Conservation (phyloP, 2,797 vertebrate genomes). For the Rallus crepitans region DNA sequence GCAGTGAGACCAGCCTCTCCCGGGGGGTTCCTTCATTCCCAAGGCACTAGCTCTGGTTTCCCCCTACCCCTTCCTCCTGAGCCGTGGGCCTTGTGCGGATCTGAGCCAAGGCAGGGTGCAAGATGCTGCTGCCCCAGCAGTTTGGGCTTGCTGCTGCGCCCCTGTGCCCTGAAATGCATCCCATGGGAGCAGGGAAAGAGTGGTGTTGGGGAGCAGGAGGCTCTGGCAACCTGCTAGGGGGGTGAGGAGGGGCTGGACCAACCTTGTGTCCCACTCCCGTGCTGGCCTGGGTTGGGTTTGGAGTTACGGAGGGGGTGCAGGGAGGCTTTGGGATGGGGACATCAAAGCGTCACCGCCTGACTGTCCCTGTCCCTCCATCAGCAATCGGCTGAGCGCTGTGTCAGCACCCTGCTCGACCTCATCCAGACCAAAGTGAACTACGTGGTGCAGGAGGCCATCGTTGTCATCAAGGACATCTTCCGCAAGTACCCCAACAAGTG, state of each 20-base stretch:
- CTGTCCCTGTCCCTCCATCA: conserved; percentile 17
- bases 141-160: not conserved
- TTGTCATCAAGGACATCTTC: conserved; percentile 98
- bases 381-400: conserved; percentile 97
- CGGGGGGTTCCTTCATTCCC: not conserved
- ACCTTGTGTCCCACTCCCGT: rapidly evolving
- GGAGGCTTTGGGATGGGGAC: not conserved
- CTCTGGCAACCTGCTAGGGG: not conserved
- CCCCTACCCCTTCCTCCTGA: rapidly evolving
- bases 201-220: rapidly evolving
- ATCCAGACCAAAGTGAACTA: conserved; percentile 99
- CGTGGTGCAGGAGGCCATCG: conserved; percentile 97
- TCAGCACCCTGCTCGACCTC: conserved; percentile 94
- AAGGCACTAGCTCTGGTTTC: rapidly evolving
- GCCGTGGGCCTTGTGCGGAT: not conserved
- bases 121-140: not conserved
- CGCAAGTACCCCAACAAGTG: conserved; percentile 99
- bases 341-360: rapidly evolving
- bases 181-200: not conserved
- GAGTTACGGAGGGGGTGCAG: rapidly evolving
- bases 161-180: not conserved
- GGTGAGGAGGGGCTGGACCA: not conserved
- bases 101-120: no score
- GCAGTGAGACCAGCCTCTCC: not conserved
- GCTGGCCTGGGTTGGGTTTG: not conserved